Evolutionary conservation across 2,888 invertebrate genomes (phyloP).

Genomic region (Lasioglossum malachurum): DNA sequence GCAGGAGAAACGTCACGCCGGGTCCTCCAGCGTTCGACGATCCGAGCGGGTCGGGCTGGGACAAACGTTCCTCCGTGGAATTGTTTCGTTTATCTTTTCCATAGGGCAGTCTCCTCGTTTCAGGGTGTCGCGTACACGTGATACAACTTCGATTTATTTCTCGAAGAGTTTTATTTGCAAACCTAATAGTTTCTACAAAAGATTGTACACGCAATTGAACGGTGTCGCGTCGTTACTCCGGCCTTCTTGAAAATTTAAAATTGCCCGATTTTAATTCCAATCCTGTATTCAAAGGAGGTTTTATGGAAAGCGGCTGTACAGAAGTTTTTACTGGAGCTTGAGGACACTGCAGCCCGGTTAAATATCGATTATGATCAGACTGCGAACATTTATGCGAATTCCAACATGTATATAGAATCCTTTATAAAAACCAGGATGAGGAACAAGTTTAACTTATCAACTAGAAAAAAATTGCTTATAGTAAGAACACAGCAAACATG

Average conservation of each 20-base stretch:
- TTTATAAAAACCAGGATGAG: too few relatives aligned
- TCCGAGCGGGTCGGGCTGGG: background rate
- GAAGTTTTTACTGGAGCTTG: background rate
- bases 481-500: too few relatives aligned
- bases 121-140: background rate
- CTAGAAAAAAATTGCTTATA: too few relatives aligned
- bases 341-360: background rate
- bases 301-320: background rate
- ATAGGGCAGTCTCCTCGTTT: background rate
- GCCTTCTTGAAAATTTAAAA: background rate
- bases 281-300: background rate
- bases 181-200: background rate
- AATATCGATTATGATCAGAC: background rate
- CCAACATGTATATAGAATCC: too few relatives aligned
- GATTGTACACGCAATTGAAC: background rate
- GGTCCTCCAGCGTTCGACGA: slow-evolving; percentile 23
- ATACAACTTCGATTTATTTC: background rate
- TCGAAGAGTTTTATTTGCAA: background rate
- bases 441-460: too few relatives aligned
- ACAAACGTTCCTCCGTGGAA: background rate
- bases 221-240: background rate
- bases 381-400: too few relatives aligned
- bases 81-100: slow-evolving; percentile 8
- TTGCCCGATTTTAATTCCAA: background rate
- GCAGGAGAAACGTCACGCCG: slow-evolving; percentile 4